phyloP scores from a whole-genome alignment of 2,113 vertebrate species.

The Gymnogyps californianus region DNA sequence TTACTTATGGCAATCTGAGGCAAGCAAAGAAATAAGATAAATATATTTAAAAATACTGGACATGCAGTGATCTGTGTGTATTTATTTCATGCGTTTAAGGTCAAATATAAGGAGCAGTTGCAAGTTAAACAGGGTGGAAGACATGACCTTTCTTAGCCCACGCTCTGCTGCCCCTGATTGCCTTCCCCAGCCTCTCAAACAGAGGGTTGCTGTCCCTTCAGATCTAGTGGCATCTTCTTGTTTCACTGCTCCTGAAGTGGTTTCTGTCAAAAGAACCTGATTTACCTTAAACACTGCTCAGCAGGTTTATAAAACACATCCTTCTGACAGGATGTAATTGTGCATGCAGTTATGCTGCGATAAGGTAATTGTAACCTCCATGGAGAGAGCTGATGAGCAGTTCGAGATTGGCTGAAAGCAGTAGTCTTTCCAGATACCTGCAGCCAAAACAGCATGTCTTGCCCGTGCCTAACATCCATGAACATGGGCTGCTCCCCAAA shows the following conservation, averaged over 20 bases:
- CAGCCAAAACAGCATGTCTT: neutral
- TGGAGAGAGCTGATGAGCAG: neutral
- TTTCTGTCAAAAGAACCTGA: neutral
- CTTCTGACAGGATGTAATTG: neutral
- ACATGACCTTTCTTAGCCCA: neutral
- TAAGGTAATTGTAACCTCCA: neutral
- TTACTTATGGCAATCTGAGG: neutral
- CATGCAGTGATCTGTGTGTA: neutral
- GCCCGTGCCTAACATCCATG: neutral
- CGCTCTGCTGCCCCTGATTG: neutral
- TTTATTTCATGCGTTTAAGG: neutral
- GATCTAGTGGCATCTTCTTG: neutral
- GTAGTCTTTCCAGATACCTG: neutral
- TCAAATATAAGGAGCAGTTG: neutral
- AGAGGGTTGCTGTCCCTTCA: neutral
- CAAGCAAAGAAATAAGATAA: neutral
- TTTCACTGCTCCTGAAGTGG: neutral
- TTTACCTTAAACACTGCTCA: neutral
- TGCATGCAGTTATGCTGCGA: neutral
- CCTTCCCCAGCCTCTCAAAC: neutral
- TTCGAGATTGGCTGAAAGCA: accelerated
- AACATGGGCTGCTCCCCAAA: neutral
- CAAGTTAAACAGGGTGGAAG: neutral
- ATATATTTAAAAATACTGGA: neutral
- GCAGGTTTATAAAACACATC: neutral